Base-by-base conservation (phyloP, 2,113 vertebrate genomes). In the Strigops habroptila region DNA sequence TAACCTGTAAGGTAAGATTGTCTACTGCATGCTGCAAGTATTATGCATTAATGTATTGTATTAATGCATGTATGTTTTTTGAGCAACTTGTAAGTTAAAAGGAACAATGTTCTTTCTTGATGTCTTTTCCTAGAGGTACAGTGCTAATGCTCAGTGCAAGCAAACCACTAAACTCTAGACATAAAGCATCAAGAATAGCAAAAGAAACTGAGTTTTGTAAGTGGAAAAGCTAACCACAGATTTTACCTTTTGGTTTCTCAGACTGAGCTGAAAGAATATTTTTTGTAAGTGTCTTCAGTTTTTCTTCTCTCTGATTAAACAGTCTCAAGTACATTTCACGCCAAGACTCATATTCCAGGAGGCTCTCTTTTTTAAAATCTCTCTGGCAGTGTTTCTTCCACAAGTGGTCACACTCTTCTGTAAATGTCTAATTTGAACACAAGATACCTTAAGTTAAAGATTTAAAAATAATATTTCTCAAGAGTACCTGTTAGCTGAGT, bases 381-480 rank as follows among this genome's bases (percentile, higher is more conserved):
- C 95, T 98, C 94, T 98, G 96, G 86, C 98, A 99, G 82, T 99
- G 98, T 75, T 96, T 98, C 91, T 98, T 98, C 98, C 98, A 99
- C 39, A 99, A 95, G 83, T 98, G 96, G 88, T 98, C 98, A 7
- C 98, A 98, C 55, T 97, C 96, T 57, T 98, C 97, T 6, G 98
- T 80, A 94, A 99, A 98, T 1, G 64, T 90, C 98, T 97, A 64
- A n/a, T 86, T 95, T 80, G 30, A 94, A 86, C 74, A 59, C 17
- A 91, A 96, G 7, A 4, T 46, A 76, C 6, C 33, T 82, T 81
- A 73, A 70, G 65, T 33, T 31, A 70, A 73, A 63, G 14, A 68
- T 23, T 83, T 68, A 4, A 53, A 91, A 71, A 8, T 4, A 92
- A 48, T 10, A 35, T 62, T 91, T 91, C 78, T 83, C 25, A 83